A percentile compares a stretch with the other conserved stretches of the same genome.
phyloP scores from a whole-genome alignment of 2,888 invertebrate species.

The Ochlodes sylvanus region DNA sequence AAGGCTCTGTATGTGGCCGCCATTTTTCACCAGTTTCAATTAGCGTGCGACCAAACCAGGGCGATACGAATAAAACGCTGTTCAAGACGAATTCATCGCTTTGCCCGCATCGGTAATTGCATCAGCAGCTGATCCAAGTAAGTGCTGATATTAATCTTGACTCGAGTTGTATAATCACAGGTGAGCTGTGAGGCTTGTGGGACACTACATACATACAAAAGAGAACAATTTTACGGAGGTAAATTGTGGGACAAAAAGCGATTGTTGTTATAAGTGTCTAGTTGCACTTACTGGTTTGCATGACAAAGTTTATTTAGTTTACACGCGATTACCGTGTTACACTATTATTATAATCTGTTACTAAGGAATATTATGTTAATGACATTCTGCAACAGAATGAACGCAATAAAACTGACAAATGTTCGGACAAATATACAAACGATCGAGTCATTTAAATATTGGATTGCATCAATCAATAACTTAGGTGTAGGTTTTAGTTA shows the following conservation, averaged over 20 bases:
- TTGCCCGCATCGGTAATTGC: conserved; percentile 65
- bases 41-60: conserved; percentile 47
- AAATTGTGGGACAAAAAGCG: conserved; percentile 28
- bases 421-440: neutral
- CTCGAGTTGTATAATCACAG: conserved; percentile 51
- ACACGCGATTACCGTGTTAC: conserved; percentile 13
- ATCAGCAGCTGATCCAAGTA: conserved; percentile 70
- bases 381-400: neutral
- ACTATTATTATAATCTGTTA: neutral
- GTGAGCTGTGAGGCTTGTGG: conserved; percentile 52
- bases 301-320: conserved; percentile 20
- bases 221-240: conserved; percentile 29
- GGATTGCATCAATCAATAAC: neutral
- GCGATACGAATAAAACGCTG: conserved; percentile 35
- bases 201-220: conserved; percentile 22
- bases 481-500: conserved; percentile 2
- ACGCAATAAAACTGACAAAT: neutral
- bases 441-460: neutral
- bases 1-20: conserved; percentile 62
- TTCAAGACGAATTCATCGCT: conserved; percentile 48
- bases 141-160: conserved; percentile 72
- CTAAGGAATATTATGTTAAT: conserved; percentile 9
- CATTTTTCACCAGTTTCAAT: conserved; percentile 74
- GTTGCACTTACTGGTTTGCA: conserved; percentile 16
- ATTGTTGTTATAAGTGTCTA: conserved; percentile 3